phyloP scores from a whole-genome alignment of 2,113 vertebrate species.

The Lanius collurio region DNA sequence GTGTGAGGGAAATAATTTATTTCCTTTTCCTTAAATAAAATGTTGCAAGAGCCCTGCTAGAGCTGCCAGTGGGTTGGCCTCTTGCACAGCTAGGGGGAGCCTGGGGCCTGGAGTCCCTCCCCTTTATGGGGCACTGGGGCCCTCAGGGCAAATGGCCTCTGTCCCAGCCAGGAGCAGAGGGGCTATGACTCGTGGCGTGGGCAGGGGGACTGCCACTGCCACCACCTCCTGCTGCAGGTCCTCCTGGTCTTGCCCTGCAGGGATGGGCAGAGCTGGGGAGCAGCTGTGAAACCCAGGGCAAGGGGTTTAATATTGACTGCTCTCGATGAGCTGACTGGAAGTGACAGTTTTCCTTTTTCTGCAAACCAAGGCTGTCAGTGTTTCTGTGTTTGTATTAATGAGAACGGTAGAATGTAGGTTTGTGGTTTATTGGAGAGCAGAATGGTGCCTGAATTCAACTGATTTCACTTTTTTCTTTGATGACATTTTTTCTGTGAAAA shows the following conservation, averaged over 20 bases:
- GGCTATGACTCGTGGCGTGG: not conserved
- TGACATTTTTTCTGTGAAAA: not conserved
- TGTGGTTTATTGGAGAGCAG: not conserved
- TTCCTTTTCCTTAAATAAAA: not conserved
- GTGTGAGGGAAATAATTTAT: not conserved
- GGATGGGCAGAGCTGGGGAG: too few relatives aligned
- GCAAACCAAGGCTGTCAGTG: not conserved
- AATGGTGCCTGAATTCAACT: not conserved
- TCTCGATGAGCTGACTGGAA: not conserved
- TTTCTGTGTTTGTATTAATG: not conserved
- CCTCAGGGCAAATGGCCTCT: not conserved
- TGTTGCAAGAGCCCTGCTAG: not conserved
- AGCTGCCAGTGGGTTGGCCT: not conserved
- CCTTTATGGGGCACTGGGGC: not conserved
- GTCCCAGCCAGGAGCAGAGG: not conserved
- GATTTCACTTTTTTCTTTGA: not conserved
- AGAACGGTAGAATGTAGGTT: not conserved
- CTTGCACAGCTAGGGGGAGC: not conserved
- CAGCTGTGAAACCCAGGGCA: not conserved
- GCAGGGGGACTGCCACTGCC: not conserved
- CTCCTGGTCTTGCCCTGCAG: not conserved
- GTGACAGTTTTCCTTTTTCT: not conserved
- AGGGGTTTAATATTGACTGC: not conserved
- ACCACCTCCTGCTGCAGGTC: not conserved
- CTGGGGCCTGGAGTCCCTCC: not conserved